Base-by-base conservation (phyloP, 2,113 vertebrate species). In the Rhynchopsitta pachyrhyncha region DNA sequence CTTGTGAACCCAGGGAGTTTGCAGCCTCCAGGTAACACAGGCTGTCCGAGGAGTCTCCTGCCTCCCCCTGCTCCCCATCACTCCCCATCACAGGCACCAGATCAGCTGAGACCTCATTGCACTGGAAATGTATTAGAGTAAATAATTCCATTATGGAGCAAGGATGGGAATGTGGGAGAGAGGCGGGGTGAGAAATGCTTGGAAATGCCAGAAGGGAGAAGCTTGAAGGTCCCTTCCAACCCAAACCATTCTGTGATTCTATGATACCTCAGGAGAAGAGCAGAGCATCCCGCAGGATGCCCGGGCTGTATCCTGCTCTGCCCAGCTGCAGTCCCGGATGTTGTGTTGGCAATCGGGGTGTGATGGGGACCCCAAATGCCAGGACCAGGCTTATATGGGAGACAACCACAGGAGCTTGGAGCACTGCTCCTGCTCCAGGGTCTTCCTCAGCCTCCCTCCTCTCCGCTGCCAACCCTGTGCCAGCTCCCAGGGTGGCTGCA, bases 331-430 rank as follows among this genome's bases (percentile, higher is more conserved):
- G 42, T 31, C 67, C 67, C 1, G 3, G 47, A 3, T 0, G 11
- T 25, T 9, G 44, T 1, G 0, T 24, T 73, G 78, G 49, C 31
- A 11, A 16, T 0, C 11, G 42, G 60, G 41, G 20, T 39, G 35
- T 60, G 11, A 10, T 0, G 15, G n/a, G 9, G 18, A 50, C 29
- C 87, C 63, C 67, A 24, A 17, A 89, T 52, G 17, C 27, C 13
- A 0, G 55, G 13, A 9, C 6, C 31, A 1, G 37, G 25, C 25
- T 62, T 5, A 5, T 0, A 2, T 1, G 7, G 16, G 44, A 2
- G 24, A 5, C 3, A 13, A 46, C 8, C 3, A 3, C 17, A 18
- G 68, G 42, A 20, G 33, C 11, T 18, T 0, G 25, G 41, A 6
- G 28, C 15, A 0, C 6, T 19, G 44, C 28, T 66, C 29, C 49